Evolutionary conservation across 1,140 invertebrate genomes (phyloP), one percentile per base, ranked within the genome.

Genomic region (Trissolcus basalis): DNA sequence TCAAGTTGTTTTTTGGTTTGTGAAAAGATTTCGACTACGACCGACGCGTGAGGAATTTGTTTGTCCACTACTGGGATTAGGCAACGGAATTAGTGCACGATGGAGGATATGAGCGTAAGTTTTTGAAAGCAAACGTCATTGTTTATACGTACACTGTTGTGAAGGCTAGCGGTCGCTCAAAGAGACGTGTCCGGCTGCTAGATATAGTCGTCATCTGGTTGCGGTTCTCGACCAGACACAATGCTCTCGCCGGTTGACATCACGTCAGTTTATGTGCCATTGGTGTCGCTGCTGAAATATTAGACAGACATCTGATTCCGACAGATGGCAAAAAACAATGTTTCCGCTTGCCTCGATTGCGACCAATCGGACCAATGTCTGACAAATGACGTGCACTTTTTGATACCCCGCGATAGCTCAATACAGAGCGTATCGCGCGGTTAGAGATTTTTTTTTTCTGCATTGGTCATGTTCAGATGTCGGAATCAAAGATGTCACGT

Each of bases 61-160:
- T 47, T 44, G 4, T 55, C 10, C 12, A 0, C 6, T 61, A 43
- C 61, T 64, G 36, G 82, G 80, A 85, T 85, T 85, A 80, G 50
- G 61, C 43, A 54, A 69, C 76, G 74, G 81, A 43, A 50, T 50
- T 56, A 81, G 63, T 74, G 13, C 81, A 84, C 77, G 69, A 86
- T 86, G 85, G 85, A 83, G 77, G 86, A 88, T 78, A 81, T 86
- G 61, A 85, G 83, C 63, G 86, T 88, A 75, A 88, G 86, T 86
- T 33, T 39, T 11, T 39, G n/a, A 39, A n/a, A 39, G 3, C 9
- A 9, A 27, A 27, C 19, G 1, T 1, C 6, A 27, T 27, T 27
- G 19, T 1, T 27, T 27, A 6, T 27, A 3, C 6, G 19, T 27
- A 27, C 6, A 27, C 6, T 27, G 19, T 27, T 27, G 19, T 27